Base-by-base conservation (phyloP, 92 coral and sea anemone species). In the Paramuricea clavata region DNA sequence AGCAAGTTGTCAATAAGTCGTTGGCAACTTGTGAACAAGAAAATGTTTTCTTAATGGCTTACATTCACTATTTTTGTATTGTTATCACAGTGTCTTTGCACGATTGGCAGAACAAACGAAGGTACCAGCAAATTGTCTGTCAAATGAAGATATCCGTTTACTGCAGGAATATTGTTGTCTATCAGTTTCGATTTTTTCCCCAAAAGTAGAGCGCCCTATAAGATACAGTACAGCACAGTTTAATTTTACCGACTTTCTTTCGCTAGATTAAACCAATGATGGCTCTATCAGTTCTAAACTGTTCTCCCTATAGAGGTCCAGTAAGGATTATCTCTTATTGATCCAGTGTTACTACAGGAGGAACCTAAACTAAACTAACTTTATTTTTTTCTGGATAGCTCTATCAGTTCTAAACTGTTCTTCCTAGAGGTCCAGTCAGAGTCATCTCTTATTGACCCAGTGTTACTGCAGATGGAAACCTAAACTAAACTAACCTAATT, bases 111-210 rank as follows among this genome's bases (percentile, higher is more conserved):
- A 56, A 92, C 85, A 27, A 85, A 89, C 54, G 90, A 86, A 28
- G 98, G 98, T 5, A 91, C 71, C 23, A 95, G 82, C 43, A 92
- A 35, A 12, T 44, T 86, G 50, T 89, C 87, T 16, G 89, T 17
- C 9, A 80, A 85, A 69, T 95, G 95, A 27, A 95, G 64, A 17
- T 94, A 83, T 11, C 98, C 98, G 75, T 92, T 85, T 27, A 65
- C 81, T 30, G 93, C 86, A 12, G 80, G 49, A 60, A 95, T 89
- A 60, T 94, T 87, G 12, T 94, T 72, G 23, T 89, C 91, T 6
- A 85, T 90, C 6, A 94, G 68, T 21, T 43, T 41, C 5, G 94
- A 71, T 23, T 84, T 90, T 6, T 54, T 78, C 73, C 89, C 95
- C 57, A 95, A 19, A 44, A 76, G 43, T 74, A 94, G 31, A 33